Evolutionary conservation across 1,140 invertebrate genomes (phyloP), one percentile per base, ranked within the genome.

Genomic region (Drosophila rhopaloa): DNA sequence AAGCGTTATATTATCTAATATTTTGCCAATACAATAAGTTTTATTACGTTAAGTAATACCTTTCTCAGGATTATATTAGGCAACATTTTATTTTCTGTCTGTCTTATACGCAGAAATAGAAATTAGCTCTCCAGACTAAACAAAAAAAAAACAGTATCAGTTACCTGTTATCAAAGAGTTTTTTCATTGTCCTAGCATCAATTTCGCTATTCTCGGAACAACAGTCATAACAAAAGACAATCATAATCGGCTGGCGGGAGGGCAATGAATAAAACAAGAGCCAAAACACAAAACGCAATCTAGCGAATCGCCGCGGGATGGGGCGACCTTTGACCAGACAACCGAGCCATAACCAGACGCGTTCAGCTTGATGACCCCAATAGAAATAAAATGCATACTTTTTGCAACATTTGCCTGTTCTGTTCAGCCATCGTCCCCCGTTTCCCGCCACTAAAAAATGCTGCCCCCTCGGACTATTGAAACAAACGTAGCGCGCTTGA

Each of bases 351-450:
- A 83, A 66, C 71, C 62, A 61, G 76, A 73, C 76, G 82, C 76
- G 71, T 68, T 88, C 84, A 74, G 66, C 80, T 78, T 75, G 67
- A 80, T 89, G 83, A 88, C 84, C 83, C 83, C 79, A 89, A 89
- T 89, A 83, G 76, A 89, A 89, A 89, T 88, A 88, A 88, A 89
- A 89, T 76, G 79, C 84, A 83, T 80, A 75, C 83, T 73, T 80
- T 73, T 72, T 72, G 72, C 71, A 76, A 80, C 81, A 83, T 66
- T 76, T 46, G 55, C 51, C 66, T 50, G 68, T 24, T 38, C 19
- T 14, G 0, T 13, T 29, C n/a, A 6, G 24, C 24, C 24, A 24
- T 24, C 3, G 24, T 24, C 9, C 14, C 50, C 9, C 5, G 7
- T 14, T 29, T 5, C 27, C 19, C 5, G n/a, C 46, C 4, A 59